phyloP scores from a whole-genome alignment of 2,888 invertebrate species.

The Hirtodrosophila trivittata region DNA sequence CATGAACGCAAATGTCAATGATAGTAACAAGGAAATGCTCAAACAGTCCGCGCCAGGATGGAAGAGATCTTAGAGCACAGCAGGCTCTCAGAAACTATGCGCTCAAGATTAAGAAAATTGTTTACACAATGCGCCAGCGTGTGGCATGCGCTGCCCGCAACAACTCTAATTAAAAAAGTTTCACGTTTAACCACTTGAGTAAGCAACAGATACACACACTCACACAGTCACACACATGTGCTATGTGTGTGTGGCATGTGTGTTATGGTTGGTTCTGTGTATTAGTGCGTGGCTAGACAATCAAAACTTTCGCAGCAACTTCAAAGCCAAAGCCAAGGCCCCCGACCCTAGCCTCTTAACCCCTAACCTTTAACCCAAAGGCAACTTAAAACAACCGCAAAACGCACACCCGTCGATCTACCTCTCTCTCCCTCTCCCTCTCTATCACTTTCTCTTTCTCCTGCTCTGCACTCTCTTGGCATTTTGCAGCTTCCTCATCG shows the following conservation, averaged over 20 bases:
- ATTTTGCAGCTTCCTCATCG: constrained; percentile 13
- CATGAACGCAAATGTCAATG: constrained; percentile 37
- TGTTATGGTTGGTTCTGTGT: constrained; percentile 41
- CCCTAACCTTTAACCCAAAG: too few species aligned
- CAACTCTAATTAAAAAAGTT: constrained; percentile 78
- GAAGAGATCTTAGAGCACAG: too few species aligned
- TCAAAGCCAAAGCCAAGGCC: constrained; percentile 71
- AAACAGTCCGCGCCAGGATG: background rate
- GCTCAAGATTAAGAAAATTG: constrained; percentile 69
- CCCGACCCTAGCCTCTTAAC: too few species aligned
- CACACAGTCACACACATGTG: constrained; percentile 10
- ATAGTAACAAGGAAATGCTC: constrained; percentile 1
- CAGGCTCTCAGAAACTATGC: constrained; percentile 59
- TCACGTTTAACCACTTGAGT: constrained; percentile 76
- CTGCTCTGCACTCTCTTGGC: background rate
- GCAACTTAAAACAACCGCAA: constrained; percentile 33
- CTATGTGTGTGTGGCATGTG: constrained; percentile 37
- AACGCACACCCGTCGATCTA: constrained; percentile 35
- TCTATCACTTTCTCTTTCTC: background rate
- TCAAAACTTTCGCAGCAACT: constrained; percentile 70
- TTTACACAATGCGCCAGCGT: constrained; percentile 62
- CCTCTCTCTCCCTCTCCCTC: background rate
- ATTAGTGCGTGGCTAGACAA: constrained; percentile 65
- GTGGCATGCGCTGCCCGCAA: constrained; percentile 58
- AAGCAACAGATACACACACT: constrained; percentile 41